These are phyloP conservation scores for Alligator sinensis DNA, from an alignment of 2,113 vertebrate genomes.

Conservation along the genomic window DNA sequence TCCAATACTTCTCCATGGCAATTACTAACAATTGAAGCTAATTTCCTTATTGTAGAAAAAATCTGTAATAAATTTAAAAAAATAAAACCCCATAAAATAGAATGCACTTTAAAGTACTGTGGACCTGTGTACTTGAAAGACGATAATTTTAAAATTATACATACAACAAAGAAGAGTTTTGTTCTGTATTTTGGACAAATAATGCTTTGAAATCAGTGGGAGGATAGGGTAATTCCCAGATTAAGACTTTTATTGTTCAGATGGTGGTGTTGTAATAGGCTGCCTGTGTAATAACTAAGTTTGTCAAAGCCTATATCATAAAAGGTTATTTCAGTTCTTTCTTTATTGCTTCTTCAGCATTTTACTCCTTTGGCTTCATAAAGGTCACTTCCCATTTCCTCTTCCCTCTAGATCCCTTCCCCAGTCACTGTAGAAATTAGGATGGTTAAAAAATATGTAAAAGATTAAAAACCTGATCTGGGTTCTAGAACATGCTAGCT, in stretches of 20 bases:
- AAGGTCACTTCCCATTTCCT: neutral
- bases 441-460: neutral
- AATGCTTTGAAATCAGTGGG: accelerated
- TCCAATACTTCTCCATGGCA: neutral
- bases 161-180: accelerated
- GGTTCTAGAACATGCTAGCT: neutral
- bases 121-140: neutral
- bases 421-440: accelerated
- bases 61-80: neutral
- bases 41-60: neutral
- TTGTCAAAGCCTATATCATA: neutral
- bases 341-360: neutral
- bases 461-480: neutral
- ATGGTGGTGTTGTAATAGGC: accelerated
- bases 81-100: neutral
- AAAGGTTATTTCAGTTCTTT: neutral
- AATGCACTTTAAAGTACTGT: accelerated
- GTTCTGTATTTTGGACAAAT: neutral
- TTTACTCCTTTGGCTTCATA: accelerated
- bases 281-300: accelerated
- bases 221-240: neutral
- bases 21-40: neutral
- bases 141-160: accelerated
- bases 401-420: neutral
- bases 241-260: accelerated